Conservation (phyloP, 2,888 invertebrate genomes). For the Erebia ligea region DNA sequence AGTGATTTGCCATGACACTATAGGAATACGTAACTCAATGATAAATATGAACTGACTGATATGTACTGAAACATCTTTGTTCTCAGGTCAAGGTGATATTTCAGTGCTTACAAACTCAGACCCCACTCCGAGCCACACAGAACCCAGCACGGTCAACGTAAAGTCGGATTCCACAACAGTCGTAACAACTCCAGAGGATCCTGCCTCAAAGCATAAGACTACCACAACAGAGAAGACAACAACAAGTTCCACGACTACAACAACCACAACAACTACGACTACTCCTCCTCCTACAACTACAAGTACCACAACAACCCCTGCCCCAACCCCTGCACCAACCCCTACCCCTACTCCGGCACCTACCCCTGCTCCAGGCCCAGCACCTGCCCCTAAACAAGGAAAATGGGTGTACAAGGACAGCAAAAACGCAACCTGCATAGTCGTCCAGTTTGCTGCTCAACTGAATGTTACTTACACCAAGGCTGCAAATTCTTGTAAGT, state of each 20-base stretch:
- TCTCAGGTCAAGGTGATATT: conserved; percentile 47
- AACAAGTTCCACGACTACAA: conserved; percentile 26
- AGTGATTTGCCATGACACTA: too few species aligned
- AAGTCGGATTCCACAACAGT: conserved; percentile 2
- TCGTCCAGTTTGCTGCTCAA: conserved; percentile 86
- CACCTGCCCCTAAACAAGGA: conserved; percentile 61
- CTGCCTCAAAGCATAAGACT: background rate
- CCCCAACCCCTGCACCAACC: conserved; percentile 47
- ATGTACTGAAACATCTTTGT: background rate
- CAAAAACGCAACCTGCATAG: conserved; percentile 84
- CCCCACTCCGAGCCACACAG: conserved; percentile 33
- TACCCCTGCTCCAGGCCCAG: conserved; percentile 53
- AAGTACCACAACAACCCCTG: conserved; percentile 39
- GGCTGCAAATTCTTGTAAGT: conserved; percentile 60
- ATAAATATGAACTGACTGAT: too few species aligned
- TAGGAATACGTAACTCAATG: too few species aligned
- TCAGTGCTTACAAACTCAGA: conserved; percentile 40
- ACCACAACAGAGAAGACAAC: conserved; percentile 3
- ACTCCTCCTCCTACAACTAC: conserved; percentile 39
- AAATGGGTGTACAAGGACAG: conserved; percentile 57
- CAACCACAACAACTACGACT: conserved; percentile 52
- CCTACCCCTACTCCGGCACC: conserved; percentile 67
- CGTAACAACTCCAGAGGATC: background rate
- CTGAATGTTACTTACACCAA: conserved; percentile 83
- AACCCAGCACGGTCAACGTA: background rate